phyloP scores from a whole-genome alignment of 92 coral and sea anemone genomes.

The Desmophyllum pertusum region DNA sequence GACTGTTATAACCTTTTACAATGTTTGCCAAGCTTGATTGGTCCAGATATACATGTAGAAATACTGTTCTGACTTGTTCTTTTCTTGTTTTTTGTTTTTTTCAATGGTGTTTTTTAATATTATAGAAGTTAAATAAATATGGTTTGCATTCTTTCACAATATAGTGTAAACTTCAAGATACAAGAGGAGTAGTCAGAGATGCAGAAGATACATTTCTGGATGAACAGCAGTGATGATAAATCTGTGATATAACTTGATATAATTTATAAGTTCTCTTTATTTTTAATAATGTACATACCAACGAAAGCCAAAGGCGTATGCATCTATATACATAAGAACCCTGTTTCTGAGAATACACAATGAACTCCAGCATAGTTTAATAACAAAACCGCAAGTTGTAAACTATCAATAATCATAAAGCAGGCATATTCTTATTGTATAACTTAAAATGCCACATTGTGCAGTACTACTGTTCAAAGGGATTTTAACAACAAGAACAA shows the following conservation, averaged over 20 bases:
- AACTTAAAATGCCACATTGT: too few species aligned
- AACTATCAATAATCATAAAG: neutral
- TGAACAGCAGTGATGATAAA: slow-evolving; percentile 47
- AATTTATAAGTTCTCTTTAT: neutral
- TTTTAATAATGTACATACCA: neutral
- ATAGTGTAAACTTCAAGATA: slow-evolving; percentile 85
- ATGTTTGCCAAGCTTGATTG: too few species aligned
- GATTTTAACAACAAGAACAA: neutral
- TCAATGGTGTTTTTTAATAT: too few species aligned
- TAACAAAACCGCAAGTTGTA: neutral
- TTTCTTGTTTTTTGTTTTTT: too few species aligned
- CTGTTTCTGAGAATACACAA: neutral
- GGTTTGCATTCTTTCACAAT: neutral
- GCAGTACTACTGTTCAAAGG: neutral
- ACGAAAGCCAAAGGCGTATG: neutral
- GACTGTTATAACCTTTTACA: too few species aligned
- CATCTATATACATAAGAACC: neutral
- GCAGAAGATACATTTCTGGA: slow-evolving; percentile 92
- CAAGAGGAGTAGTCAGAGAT: slow-evolving; percentile 72
- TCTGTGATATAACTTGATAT: neutral
- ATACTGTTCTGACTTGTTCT: too few species aligned
- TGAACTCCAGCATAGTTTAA: neutral
- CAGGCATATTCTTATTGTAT: neutral
- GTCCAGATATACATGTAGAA: too few species aligned
- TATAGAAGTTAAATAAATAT: neutral